A percentile compares a stretch with the other conserved stretches of the same genome.
Conservation (phyloP, 2,797 vertebrate genomes). For the Acridotheres tristis region DNA sequence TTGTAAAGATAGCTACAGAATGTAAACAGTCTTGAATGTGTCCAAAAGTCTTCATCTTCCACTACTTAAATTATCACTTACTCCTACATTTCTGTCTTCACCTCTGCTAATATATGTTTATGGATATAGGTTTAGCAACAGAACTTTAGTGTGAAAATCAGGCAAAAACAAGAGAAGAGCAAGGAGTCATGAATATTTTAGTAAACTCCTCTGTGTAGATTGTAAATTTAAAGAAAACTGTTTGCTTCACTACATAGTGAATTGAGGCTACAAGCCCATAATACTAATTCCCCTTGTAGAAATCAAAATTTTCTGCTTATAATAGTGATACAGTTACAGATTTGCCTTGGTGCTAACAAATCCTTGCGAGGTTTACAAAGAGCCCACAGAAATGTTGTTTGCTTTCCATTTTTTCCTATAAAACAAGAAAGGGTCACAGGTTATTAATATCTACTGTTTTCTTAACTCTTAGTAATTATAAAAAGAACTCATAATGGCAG, state of each 20-base stretch:
- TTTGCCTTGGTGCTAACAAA: neutral
- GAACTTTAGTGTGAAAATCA: neutral
- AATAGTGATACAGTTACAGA: neutral
- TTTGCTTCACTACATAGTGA: neutral
- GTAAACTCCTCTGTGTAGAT: neutral
- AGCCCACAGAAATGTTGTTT: neutral
- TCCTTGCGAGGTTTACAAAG: neutral
- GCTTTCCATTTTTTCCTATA: neutral
- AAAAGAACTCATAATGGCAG: neutral
- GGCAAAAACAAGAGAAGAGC: neutral
- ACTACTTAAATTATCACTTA: neutral
- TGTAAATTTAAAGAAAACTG: neutral
- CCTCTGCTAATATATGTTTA: neutral
- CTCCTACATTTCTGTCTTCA: conserved; percentile 1
- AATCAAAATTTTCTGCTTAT: neutral
- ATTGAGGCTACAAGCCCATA: neutral
- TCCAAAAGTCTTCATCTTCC: neutral
- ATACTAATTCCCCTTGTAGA: neutral
- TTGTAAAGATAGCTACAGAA: neutral
- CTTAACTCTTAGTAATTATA: no score
- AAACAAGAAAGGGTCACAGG: neutral
- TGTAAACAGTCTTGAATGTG: neutral
- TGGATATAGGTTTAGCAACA: neutral
- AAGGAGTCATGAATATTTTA: neutral
- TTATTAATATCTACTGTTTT: no score